Percentiles rank a stretch among this genome's conserved stretches.
phyloP scores from a whole-genome alignment of 2,888 invertebrate species.

The Catocala fraxini region DNA sequence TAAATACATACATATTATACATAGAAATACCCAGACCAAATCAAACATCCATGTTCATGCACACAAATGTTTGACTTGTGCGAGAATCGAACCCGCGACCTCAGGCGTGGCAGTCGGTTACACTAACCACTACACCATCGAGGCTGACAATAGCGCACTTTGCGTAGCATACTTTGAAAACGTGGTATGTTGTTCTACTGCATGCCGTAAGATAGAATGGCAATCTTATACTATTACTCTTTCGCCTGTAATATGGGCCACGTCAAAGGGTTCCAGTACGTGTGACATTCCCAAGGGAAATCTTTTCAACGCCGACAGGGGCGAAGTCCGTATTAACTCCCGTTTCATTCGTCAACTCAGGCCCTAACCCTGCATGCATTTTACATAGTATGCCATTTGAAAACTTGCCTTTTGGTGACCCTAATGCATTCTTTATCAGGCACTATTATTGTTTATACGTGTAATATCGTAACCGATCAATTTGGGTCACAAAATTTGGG shows the following conservation, averaged over 20 bases:
- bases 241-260: conserved; percentile 42
- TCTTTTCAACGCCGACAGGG: conserved; percentile 80
- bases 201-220: no score
- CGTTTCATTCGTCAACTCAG: conserved; percentile 79
- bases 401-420: conserved; percentile 50
- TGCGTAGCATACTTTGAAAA: no score
- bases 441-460: conserved; percentile 44
- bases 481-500: conserved; percentile 16
- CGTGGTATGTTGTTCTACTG: no score
- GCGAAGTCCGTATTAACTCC: conserved; percentile 77
- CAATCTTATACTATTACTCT: background rate
- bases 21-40: no score
- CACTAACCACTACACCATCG: no score
- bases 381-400: conserved; percentile 65
- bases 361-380: conserved; percentile 68
- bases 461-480: conserved; percentile 34
- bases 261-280: conserved; percentile 59
- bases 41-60: no score
- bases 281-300: conserved; percentile 74
- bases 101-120: no score
- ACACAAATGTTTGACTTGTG: no score
- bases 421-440: conserved; percentile 43
- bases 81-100: no score
- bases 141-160: no score
- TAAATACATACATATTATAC: no score